phyloP scores from a whole-genome alignment of 2,888 invertebrate species.

The Nematopogon swammerdamellus region DNA sequence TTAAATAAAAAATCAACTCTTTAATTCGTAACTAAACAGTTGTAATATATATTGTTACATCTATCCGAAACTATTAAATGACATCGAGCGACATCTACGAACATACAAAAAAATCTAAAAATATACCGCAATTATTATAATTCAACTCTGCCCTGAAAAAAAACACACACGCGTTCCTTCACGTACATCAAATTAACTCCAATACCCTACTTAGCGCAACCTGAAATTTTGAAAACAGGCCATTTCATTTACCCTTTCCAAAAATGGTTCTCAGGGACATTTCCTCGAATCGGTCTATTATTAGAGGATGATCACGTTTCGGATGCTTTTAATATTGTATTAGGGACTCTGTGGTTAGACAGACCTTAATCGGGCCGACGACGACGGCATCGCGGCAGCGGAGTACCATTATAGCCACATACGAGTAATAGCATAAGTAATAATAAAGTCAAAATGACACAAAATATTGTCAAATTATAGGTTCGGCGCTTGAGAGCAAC shows the following conservation, averaged over 20 bases:
- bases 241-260: conserved; percentile 29
- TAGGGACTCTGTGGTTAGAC: conserved; percentile 51
- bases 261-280: conserved; percentile 53
- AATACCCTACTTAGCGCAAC: conserved; percentile 6
- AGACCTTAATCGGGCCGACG: conserved; percentile 47
- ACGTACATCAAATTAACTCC: not conserved
- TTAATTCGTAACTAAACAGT: no score
- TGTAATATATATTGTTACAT: no score
- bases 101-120: not conserved
- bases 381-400: conserved; percentile 29
- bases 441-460: conserved; percentile 56
- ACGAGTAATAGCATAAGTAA: conserved; percentile 51
- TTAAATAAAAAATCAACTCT: no score
- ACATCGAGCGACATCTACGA: not conserved
- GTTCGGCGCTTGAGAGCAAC: conserved; percentile 51
- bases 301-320: conserved; percentile 52
- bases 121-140: not conserved
- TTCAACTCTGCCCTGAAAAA: not conserved
- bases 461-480: conserved; percentile 59
- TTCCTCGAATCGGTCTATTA: conserved; percentile 52
- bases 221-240: conserved; percentile 27
- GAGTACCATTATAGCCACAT: conserved; percentile 51
- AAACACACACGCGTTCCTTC: not conserved
- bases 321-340: conserved; percentile 58
- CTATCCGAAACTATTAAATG: not conserved